These are phyloP conservation scores for Procavia capensis DNA, from an alignment of 2,113 vertebrate genomes.

Conservation along the genomic window DNA sequence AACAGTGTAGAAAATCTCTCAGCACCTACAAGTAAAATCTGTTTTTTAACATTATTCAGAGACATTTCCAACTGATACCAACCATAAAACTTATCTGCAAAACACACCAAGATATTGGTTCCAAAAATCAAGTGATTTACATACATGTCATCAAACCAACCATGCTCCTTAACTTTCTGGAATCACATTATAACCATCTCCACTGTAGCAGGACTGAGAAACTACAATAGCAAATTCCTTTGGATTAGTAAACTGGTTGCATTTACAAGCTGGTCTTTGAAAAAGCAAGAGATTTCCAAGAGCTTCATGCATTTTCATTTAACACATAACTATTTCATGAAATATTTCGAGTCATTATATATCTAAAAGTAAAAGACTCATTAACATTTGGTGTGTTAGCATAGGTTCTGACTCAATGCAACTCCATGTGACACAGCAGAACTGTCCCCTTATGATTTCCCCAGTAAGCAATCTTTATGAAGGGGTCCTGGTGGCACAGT, in stretches of 20 bases:
- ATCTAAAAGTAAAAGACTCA: not conserved
- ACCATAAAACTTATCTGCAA: not conserved
- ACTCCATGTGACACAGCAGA: too few relatives aligned
- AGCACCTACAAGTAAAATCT: not conserved
- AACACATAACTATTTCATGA: not conserved
- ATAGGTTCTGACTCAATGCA: too few relatives aligned
- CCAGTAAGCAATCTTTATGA: too few relatives aligned
- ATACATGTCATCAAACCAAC: not conserved
- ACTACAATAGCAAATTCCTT: not conserved
- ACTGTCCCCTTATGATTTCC: too few relatives aligned
- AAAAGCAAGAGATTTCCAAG: not conserved
- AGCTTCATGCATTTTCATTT: not conserved
- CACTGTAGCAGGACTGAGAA: not conserved
- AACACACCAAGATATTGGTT: not conserved
- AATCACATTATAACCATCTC: not conserved
- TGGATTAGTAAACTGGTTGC: not conserved
- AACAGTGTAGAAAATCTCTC: not conserved
- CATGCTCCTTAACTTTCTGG: not conserved
- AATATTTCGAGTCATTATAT: not conserved
- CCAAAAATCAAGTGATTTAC: not conserved
- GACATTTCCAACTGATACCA: not conserved
- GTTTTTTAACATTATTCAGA: not conserved
- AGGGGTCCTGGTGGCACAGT: too few relatives aligned
- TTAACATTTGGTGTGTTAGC: not conserved
- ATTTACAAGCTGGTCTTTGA: not conserved